Evolutionary conservation across 2,888 invertebrate genomes (phyloP).

Genomic region (Drosophila multiciliata): DNA sequence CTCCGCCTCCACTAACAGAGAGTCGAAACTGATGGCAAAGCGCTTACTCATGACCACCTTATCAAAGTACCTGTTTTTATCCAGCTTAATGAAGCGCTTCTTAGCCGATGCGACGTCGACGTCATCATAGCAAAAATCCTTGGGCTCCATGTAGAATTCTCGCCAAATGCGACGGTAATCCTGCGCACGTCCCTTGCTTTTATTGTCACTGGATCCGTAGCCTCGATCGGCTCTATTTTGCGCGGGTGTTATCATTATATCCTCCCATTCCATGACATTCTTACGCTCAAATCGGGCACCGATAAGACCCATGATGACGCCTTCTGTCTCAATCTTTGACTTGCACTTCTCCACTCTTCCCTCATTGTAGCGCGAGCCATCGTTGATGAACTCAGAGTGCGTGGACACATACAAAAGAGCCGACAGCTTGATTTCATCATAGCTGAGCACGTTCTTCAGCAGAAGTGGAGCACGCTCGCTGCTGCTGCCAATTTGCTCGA

Average conservation of each 20-base stretch:
- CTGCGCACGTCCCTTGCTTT: conserved; percentile 1
- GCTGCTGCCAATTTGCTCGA: conserved; percentile 86
- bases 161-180: conserved; percentile 79
- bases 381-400: conserved; percentile 87
- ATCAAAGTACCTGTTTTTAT: conserved; percentile 71
- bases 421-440: conserved; percentile 87
- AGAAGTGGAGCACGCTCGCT: conserved; percentile 85
- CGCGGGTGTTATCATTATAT: conserved; percentile 85
- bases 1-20: conserved; percentile 88
- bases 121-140: conserved; percentile 66
- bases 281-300: conserved; percentile 85
- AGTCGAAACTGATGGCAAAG: conserved; percentile 87
- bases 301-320: conserved; percentile 86
- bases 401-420: conserved; percentile 86
- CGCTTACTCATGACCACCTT: conserved; percentile 83
- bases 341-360: conserved; percentile 84
- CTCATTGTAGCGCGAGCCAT: conserved; percentile 86
- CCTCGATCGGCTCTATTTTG: conserved; percentile 86
- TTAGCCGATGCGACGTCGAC: conserved; percentile 40
- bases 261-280: conserved; percentile 86
- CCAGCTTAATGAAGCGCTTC: conserved; percentile 25
- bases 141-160: conserved; percentile 71
- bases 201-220: conserved; percentile 69
- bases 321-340: conserved; percentile 85
- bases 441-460: conserved; percentile 86